These are phyloP conservation scores for Pygoscelis antarcticus DNA, from an alignment of 2,113 vertebrate genomes.

Conservation along the genomic window DNA sequence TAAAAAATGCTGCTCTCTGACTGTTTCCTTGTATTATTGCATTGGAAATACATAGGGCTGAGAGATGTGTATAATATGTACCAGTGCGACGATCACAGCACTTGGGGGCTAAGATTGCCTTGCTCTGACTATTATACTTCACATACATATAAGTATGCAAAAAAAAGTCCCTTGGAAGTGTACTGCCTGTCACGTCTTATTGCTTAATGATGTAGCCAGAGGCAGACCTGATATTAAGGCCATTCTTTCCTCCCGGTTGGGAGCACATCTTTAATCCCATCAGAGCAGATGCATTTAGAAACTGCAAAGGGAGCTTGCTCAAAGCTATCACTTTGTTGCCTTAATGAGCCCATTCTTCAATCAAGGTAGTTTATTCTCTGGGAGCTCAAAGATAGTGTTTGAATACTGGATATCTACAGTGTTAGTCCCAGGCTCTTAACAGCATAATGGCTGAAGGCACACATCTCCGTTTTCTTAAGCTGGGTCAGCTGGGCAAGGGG, in stretches of 20 bases:
- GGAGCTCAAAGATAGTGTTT: background rate
- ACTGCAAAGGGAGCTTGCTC: conserved; percentile 13
- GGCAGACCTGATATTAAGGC: conserved; percentile 16
- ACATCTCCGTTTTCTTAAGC: background rate
- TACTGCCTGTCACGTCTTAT: background rate
- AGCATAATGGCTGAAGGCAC: background rate
- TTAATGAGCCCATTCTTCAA: conserved; percentile 47
- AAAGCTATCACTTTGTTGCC: conserved; percentile 16
- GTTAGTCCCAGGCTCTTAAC: background rate
- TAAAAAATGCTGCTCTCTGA: background rate
- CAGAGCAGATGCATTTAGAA: conserved; percentile 22
- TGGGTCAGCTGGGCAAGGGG: background rate
- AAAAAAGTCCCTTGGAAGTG: background rate
- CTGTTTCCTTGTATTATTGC: background rate
- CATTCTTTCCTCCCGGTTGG: background rate
- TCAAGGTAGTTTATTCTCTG: conserved; percentile 26
- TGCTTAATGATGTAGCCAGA: conserved; percentile 39
- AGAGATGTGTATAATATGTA: background rate
- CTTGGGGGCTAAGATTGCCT: background rate
- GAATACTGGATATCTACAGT: conserved; percentile 25
- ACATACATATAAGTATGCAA: background rate
- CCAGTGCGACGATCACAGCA: background rate
- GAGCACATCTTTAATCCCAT: background rate
- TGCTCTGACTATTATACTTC: background rate
- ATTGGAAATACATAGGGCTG: background rate